Base-by-base conservation (phyloP, 1,140 invertebrate species). In the Drosophila murphyi region DNA sequence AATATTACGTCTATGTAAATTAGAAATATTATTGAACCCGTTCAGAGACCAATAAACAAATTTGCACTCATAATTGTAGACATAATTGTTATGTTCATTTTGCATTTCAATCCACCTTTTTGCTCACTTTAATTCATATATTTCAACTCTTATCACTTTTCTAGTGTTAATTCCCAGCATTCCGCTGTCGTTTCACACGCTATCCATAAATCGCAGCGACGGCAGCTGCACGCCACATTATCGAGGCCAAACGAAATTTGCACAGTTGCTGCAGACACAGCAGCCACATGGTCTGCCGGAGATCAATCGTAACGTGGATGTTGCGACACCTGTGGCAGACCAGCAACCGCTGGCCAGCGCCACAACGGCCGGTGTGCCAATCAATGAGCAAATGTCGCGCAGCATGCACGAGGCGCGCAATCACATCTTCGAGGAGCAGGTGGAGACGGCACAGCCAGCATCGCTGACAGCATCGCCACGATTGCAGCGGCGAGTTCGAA, bases 191-290 rank as follows among this genome's bases (percentile, higher is more conserved):
- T 97, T 97, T 77, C 96, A 96, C 91, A 96, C 96, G 91, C 93
- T 97, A 12, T 94, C 97, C 41, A 97, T 98, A 56, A 97, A 95
- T 90, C 96, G 96, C 85, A 92, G 94, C 20, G 97, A 98, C 92
- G 97, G 97, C 10, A 96, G 94, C 79, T 98, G 97, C 89, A 95
- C 95, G 55, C 97, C 96, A 74, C 97, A 97, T 88, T 95, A 94
- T 82, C 95, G 95, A 2, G 93, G 93, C 39, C 97, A 98, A 90
- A 95, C 96, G 0, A 95, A 96, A 91, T 96, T 97, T 59, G 74
- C 82, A 0, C 80, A 92, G 62, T 69, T 90, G 41, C 76, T 83
- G 62, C 91, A 89, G 31, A 65, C 70, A 0, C 87, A 80, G 4
- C 78, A 73, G 31, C 39, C 70, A 0, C 71, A 76, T 7, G 54